Conservation (phyloP, 2,888 invertebrate species). For the Imbricaverruca yamaguchii region DNA sequence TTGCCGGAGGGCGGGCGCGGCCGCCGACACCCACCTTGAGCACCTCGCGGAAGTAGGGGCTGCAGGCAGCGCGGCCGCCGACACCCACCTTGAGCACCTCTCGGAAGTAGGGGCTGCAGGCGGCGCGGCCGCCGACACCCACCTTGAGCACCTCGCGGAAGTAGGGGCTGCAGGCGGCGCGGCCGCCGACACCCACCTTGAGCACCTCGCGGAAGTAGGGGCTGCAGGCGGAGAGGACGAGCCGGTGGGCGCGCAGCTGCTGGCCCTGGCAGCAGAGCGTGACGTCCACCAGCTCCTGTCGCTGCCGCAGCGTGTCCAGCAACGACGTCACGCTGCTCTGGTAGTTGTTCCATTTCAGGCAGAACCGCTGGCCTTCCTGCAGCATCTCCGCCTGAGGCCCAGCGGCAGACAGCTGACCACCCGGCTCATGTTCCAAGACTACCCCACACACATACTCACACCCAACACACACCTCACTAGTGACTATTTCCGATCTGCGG, state of each 20-base stretch:
- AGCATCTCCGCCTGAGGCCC: neutral
- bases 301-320: conserved; percentile 8
- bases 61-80: conserved; percentile 49
- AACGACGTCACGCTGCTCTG: conserved; percentile 13
- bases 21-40: neutral
- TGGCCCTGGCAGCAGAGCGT: conserved; percentile 56
- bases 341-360: conserved; percentile 18
- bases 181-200: neutral
- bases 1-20: too few relatives aligned
- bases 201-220: conserved; percentile 47
- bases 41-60: conserved; percentile 49
- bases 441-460: too few relatives aligned
- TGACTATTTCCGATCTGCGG: too few relatives aligned
- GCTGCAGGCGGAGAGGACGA: conserved; percentile 60
- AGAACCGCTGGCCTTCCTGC: conserved; percentile 40
- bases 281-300: conserved; percentile 43
- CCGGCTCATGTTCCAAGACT: too few relatives aligned
- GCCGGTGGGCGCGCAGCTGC: conserved; percentile 56
- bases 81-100: neutral
- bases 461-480: too few relatives aligned
- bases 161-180: conserved; percentile 51
- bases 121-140: conserved; percentile 38
- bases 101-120: conserved; percentile 56
- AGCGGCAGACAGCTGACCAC: too few relatives aligned
- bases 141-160: conserved; percentile 40